Base-by-base conservation (phyloP, 2,113 vertebrate species). In the Cathartes aura region DNA sequence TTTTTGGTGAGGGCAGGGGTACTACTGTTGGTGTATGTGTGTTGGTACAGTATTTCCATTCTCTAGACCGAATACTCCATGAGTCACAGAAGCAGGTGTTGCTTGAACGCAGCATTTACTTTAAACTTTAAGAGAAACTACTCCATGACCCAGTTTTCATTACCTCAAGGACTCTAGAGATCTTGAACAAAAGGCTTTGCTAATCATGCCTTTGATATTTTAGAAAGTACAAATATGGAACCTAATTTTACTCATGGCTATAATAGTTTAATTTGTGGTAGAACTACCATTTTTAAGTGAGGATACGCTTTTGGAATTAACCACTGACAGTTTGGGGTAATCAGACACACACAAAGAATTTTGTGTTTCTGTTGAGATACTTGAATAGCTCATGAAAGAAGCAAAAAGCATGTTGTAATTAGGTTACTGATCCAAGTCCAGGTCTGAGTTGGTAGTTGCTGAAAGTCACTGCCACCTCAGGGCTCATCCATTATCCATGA, bases 171-270 rank as follows among this genome's bases (percentile, higher is more conserved):
- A 98, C 96, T 96, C 81, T 16, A 36, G 87, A 94, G 85, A 96
- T 97, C 93, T 96, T 91, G 91, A 97, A 97, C 96, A 87, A 97
- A 98, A 97, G 89, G 78, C 50, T 75, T 91, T 67, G 81, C 72
- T 97, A 97, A 97, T 98, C 87, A 88, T 48, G 80, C 95, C 95
- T 98, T 98, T 98, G 97, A 97, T 98, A 98, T 97, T 98, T 98
- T 92, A 96, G 96, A 97, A 97, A 94, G 95, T 97, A 92, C 80
- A 96, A 97, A 89, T 98, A 94, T 96, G 73, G 91, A 90, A 92
- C 96, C 93, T 95, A 96, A 96, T 96, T 97, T 96, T 94, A 86
- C 93, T 95, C 78, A 80, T 53, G 94, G 67, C 79, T 93, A 1
- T 94, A 97, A 95, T 88, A 55, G 74, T 89, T 75, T 97, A 95